Conservation (phyloP, 2,797 vertebrate species). For the Botia kubotai region DNA sequence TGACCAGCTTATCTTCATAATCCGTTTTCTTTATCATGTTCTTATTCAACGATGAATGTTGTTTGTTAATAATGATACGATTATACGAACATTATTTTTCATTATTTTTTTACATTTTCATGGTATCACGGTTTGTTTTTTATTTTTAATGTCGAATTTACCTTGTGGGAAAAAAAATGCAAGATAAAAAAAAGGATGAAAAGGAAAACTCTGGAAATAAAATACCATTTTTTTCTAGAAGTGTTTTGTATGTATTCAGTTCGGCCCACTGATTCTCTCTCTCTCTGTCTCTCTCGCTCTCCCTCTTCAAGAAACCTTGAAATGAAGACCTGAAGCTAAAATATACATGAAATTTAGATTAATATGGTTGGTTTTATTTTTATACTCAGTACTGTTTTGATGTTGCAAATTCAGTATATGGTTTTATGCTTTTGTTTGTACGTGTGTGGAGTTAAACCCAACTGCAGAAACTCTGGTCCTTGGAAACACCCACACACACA, state of each 20-base stretch:
- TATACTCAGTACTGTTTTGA: neutral
- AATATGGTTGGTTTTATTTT: neutral
- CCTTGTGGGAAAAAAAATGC: conserved; percentile 78
- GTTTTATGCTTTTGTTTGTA: conserved; percentile 6
- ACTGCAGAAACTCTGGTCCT: neutral
- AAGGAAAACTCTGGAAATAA: conserved; percentile 83
- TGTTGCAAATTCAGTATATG: neutral
- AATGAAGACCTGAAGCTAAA: neutral
- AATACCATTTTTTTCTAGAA: conserved; percentile 79
- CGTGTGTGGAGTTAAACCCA: neutral
- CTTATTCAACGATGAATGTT: conserved; percentile 76
- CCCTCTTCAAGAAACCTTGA: neutral
- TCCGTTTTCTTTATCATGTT: conserved; percentile 77
- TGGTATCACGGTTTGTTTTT: conserved; percentile 82
- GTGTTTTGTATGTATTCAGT: conserved; percentile 18
- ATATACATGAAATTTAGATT: neutral
- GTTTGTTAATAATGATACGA: conserved; percentile 86
- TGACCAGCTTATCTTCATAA: conserved; percentile 80
- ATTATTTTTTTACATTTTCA: conserved; percentile 90
- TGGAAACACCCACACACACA: neutral
- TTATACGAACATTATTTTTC: conserved; percentile 87
- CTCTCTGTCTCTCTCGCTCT: neutral
- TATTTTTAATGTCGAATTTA: conserved; percentile 78
- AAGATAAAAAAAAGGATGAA: conserved; percentile 78
- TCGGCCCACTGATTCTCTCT: neutral